A percentile compares a stretch with the other conserved stretches of the same genome.
These are phyloP conservation scores for Stichodactyla helianthus DNA, from an alignment of 64 coral and sea anemone genomes.

Conservation along the genomic window DNA sequence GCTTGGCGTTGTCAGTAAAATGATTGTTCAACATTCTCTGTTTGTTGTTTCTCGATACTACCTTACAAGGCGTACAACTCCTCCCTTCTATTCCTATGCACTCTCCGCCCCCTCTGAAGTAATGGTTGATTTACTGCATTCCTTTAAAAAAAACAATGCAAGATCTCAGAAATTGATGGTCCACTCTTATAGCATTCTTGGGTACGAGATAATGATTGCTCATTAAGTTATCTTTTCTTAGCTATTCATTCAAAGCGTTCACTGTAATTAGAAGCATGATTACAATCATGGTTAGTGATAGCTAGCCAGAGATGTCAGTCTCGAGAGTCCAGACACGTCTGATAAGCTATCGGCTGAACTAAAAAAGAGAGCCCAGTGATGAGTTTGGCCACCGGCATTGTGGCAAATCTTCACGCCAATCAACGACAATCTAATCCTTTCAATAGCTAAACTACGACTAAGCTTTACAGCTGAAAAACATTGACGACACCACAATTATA, in stretches of 20 bases:
- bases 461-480: not conserved
- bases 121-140: no score
- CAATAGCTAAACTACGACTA: not conserved
- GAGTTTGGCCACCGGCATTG: not conserved
- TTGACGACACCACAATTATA: not conserved
- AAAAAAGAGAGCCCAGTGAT: not conserved
- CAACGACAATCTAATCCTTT: not conserved
- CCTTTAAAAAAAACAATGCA: no score
- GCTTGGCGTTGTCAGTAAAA: no score
- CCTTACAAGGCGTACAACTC: no score
- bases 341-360: not conserved
- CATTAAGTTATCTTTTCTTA: not conserved
- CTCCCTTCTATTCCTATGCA: no score
- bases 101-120: no score
- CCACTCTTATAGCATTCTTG: not conserved
- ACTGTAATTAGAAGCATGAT: conserved; percentile 2
- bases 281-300: not conserved
- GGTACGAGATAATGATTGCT: not conserved
- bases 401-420: not conserved
- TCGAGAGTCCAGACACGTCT: not conserved
- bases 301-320: not conserved
- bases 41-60: no score
- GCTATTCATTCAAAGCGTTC: not conserved
- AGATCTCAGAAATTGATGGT: not conserved
- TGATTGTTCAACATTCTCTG: no score